Evolutionary conservation across 2,113 vertebrate genomes (phyloP), one percentile per base, ranked within the genome.

Genomic region (Gambusia holbrooki): DNA sequence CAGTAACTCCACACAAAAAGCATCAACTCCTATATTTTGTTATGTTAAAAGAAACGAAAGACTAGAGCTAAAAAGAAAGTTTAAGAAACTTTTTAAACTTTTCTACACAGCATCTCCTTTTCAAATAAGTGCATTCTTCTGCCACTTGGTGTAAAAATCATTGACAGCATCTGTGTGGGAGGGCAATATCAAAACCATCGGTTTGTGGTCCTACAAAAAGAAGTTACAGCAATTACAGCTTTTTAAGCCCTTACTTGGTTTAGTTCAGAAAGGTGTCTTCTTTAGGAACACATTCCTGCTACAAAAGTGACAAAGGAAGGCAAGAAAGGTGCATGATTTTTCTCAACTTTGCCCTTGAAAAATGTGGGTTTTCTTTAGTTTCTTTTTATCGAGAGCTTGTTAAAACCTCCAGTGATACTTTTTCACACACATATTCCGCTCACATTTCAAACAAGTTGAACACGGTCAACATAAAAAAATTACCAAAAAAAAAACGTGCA

Each of bases 321-420:
- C 66, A 35, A 81, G 27, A 63, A 35, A 0, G 19, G 28, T 19
- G 40, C 8, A 11, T 0, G 0, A 1, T 51, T 51, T 33, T 73
- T 51, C 13, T 1, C 73, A 42, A 48, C 54, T n/a, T 70, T 61
- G 13, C 19, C 30, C 30, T 22, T 32, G 17, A 4, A 48, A 30
- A 51, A 35, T 29, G 40, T 63, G 32, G 35, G 10, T 37, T 13
- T n/a, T 30, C 63, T 73, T 51, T 27, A 42, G 19, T 30, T 30
- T 42, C 27, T 66, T 72, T 80, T 79, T 71, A 69, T 48, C 71
- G 37, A 17, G 32, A 29, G 71, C 73, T 89, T 71, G 66, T 86
- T 83, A 74, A 71, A 80, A 68, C 15, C 11, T 35, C 5, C 65
- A 65, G 29, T 61, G 63, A 27, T 3, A 64, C 37, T 29, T 66